Base-by-base conservation (phyloP, 1,140 invertebrate genomes). In the Hylaeus anthracinus region DNA sequence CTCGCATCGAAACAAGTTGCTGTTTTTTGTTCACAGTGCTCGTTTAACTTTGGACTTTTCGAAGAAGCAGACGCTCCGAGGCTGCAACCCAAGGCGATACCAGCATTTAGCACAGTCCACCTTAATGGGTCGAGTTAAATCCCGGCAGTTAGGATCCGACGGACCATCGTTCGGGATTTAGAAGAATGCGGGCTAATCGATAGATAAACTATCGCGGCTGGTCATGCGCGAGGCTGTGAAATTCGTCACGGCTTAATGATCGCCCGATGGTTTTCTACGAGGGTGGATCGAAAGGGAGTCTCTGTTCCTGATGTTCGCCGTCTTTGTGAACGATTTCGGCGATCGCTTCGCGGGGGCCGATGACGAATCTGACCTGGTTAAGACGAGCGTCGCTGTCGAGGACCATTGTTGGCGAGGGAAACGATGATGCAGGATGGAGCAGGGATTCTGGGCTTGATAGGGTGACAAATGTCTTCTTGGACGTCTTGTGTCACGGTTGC, bases 151-250 rank as follows among this genome's bases (percentile, higher is more conserved):
- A 41, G 60, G 60, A 45, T 37, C 45, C 79, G 58, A 51, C 58
- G 72, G 61, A 79, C 69, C 67, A 85, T 86, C 80, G 66, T 3
- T 41, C 12, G 58, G 61, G 85, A 85, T 82, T 79, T 82, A 41
- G 15, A 75, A 70, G 69, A 72, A 86, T 86, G 84, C 83, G 83
- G 85, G 84, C 72, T 73, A 86, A 82, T 82, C 80, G 80, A 69
- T 63, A 63, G 60, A 84, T 72, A 45, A 53, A n/a, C 26, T n/a
- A 26, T 51, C 26, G 15, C 12, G 61, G 39, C 60, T 10, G 41
- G 4, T 58, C 64, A 51, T 73, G 61, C 78, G 61, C 71, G 72
- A 55, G 58, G n/a, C 60, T 26, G 10, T 48, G 48, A 75, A 48
- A 56, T 70, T 67, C 79, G 73, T 85, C 78, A 76, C 48, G 69